Evolutionary conservation across 2,113 vertebrate species (phyloP).

Genomic region (Hyperopisus bebe): DNA sequence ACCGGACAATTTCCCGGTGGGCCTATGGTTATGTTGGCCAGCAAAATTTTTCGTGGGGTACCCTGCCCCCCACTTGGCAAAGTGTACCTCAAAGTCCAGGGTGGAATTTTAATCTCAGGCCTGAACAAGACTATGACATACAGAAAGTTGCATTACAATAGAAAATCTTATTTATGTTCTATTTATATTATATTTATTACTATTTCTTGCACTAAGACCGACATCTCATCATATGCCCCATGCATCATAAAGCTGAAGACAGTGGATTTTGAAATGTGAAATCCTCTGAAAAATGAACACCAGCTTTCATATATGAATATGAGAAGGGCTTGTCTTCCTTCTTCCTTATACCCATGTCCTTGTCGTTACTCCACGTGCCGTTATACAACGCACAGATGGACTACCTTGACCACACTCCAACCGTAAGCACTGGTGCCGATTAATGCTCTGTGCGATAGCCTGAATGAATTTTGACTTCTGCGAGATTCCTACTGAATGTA

Average conservation of each 20-base stretch:
- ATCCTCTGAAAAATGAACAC: not conserved
- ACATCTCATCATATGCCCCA: not conserved
- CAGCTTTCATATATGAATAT: not conserved
- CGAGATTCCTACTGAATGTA: constrained; percentile 54
- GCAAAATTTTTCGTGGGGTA: not conserved
- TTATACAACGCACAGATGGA: not conserved
- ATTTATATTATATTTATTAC: not conserved
- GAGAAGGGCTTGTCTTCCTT: not conserved
- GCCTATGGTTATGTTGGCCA: not conserved
- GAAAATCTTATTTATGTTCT: not conserved
- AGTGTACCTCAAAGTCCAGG: not conserved
- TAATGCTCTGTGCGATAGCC: constrained; percentile 60
- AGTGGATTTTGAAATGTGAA: not conserved
- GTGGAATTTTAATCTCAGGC: not conserved
- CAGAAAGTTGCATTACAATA: not conserved
- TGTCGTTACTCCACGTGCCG: not conserved
- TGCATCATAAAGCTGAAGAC: not conserved
- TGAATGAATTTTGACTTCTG: constrained; percentile 53
- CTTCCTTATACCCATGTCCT: not conserved
- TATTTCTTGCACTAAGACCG: not conserved
- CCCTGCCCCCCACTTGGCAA: not conserved
- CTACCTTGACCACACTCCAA: not conserved
- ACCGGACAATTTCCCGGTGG: not conserved
- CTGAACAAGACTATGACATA: not conserved
- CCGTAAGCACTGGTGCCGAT: not conserved